Evolutionary conservation across 2,113 vertebrate genomes (phyloP).

Genomic region (Canis aureus): DNA sequence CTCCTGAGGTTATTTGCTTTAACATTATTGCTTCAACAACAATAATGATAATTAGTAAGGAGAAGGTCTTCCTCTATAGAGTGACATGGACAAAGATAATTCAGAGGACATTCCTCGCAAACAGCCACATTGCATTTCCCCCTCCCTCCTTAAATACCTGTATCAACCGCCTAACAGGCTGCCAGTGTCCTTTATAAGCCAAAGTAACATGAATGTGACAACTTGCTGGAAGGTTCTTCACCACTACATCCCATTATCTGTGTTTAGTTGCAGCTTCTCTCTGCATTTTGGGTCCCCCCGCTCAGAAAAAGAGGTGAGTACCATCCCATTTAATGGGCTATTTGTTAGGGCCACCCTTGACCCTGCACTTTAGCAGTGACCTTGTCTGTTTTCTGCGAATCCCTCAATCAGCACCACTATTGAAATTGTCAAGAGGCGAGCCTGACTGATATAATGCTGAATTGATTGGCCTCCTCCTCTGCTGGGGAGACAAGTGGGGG

Average conservation of each 20-base stretch:
- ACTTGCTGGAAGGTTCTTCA: neutral
- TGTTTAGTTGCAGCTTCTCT: neutral
- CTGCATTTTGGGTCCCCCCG: neutral
- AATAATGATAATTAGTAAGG: neutral
- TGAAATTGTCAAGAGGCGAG: neutral
- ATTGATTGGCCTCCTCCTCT: neutral
- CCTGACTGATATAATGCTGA: neutral
- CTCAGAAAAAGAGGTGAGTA: neutral
- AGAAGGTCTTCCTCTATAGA: neutral
- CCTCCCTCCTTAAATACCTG: neutral
- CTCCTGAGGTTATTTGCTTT: neutral
- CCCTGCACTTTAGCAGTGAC: neutral
- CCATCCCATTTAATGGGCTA: neutral
- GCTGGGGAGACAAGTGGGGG: neutral
- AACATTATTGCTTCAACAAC: neutral
- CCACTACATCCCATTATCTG: neutral
- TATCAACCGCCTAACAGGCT: neutral
- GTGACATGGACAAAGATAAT: neutral
- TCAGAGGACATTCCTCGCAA: neutral
- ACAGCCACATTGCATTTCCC: neutral
- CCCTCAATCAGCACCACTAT: neutral
- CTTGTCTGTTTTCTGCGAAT: neutral
- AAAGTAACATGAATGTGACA: neutral
- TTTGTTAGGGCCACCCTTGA: slow-evolving; percentile 1
- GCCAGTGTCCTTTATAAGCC: neutral